Evolutionary conservation across 2,797 vertebrate species (phyloP).

Genomic region (Sebastes vulpes): DNA sequence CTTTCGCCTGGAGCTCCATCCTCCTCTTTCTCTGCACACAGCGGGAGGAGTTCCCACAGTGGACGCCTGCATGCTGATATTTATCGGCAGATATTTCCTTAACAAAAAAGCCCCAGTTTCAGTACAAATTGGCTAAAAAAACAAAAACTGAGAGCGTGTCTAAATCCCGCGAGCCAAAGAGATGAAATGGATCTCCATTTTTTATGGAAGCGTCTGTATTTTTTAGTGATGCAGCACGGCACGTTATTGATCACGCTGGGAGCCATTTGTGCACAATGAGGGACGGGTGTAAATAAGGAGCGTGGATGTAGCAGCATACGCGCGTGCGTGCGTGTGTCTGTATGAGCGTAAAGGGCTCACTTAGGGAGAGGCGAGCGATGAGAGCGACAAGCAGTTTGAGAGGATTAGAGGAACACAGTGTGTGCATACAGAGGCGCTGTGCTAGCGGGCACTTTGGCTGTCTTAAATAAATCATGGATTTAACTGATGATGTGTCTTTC

Average conservation of each 20-base stretch:
- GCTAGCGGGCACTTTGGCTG: constrained; percentile 82
- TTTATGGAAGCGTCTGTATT: constrained; percentile 7
- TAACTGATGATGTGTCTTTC: constrained; percentile 74
- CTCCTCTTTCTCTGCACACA: constrained; percentile 42
- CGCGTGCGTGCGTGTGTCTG: constrained; percentile 1
- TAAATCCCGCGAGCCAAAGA: constrained; percentile 10
- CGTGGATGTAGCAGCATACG: constrained; percentile 56
- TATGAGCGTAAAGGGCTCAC: constrained; percentile 49
- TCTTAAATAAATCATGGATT: constrained; percentile 79
- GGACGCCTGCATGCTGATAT: constrained; percentile 50
- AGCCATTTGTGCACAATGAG: constrained; percentile 20
- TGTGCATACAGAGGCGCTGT: constrained; percentile 65
- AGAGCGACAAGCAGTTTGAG: constrained; percentile 59
- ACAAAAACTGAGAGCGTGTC: constrained; percentile 26
- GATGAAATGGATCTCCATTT: constrained; percentile 34
- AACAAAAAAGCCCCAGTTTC: constrained; percentile 42
- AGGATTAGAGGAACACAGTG: constrained; percentile 68
- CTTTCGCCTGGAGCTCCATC: constrained; percentile 30
- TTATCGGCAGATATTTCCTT: constrained; percentile 55
- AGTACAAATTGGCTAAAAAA: constrained; percentile 49
- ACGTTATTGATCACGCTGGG: constrained; percentile 36
- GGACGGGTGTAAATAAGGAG: background rate
- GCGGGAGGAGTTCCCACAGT: constrained; percentile 45
- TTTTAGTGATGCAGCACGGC: constrained; percentile 11
- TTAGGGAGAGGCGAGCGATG: constrained; percentile 49